phyloP scores from a whole-genome alignment of 2,888 invertebrate genomes.

The Brenthis hecate region DNA sequence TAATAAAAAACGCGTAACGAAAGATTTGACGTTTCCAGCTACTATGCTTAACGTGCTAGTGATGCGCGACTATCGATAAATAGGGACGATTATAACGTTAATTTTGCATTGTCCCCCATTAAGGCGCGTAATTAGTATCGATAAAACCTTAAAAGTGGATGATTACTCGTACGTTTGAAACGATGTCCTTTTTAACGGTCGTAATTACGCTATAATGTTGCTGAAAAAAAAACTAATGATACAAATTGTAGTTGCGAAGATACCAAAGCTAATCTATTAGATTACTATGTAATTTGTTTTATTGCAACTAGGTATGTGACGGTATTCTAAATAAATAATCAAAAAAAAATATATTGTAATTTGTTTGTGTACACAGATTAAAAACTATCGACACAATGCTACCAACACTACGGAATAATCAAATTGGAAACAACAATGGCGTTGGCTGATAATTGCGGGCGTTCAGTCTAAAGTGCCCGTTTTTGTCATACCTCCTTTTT shows the following conservation, averaged over 20 bases:
- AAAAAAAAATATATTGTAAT: neutral
- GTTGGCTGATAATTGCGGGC: conserved; percentile 73
- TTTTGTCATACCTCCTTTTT: conserved; percentile 61
- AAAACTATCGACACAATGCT: conserved; percentile 41
- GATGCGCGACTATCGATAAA: conserved; percentile 51
- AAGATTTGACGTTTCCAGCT: conserved; percentile 71
- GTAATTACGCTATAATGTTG: conserved; percentile 27
- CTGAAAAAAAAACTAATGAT: conserved; percentile 27
- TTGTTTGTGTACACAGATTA: conserved; percentile 5
- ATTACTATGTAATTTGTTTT: conserved; percentile 10
- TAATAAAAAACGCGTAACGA: conserved; percentile 76
- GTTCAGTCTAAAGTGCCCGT: conserved; percentile 58
- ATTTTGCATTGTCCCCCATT: conserved; percentile 37
- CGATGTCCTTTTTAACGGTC: conserved; percentile 23
- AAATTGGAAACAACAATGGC: conserved; percentile 74
- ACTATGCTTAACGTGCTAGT: conserved; percentile 58
- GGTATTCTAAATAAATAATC: neutral
- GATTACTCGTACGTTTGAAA: conserved; percentile 36
- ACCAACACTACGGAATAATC: conserved; percentile 68
- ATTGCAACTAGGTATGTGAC: neutral
- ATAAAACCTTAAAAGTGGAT: conserved; percentile 40
- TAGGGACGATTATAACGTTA: conserved; percentile 31
- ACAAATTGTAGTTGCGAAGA: conserved; percentile 26
- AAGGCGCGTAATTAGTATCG: conserved; percentile 34
- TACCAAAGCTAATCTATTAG: conserved; percentile 17